Evolutionary conservation across 2,888 invertebrate species (phyloP).

Genomic region (Caenorhabditis imperialis): DNA sequence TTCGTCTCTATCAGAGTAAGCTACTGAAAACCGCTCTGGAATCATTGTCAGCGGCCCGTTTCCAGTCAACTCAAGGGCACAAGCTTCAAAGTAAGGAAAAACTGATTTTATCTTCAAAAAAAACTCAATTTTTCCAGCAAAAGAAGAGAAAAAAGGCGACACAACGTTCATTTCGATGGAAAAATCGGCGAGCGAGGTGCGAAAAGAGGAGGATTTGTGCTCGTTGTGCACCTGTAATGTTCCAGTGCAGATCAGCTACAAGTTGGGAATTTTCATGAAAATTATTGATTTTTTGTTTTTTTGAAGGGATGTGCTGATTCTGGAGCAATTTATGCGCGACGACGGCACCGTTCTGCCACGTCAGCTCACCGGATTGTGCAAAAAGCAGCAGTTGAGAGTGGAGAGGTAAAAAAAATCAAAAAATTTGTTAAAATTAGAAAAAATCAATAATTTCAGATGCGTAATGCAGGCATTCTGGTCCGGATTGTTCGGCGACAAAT

Average conservation of each 20-base stretch:
- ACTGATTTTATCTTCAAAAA: no score
- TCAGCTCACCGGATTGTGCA: slow-evolving; percentile 77
- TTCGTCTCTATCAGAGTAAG: slow-evolving; percentile 42
- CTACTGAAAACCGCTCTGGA: slow-evolving; percentile 31
- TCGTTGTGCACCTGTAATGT: slow-evolving; percentile 72
- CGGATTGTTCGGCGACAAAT: slow-evolving; percentile 79
- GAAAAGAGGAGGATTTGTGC: slow-evolving; percentile 59
- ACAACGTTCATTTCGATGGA: slow-evolving; percentile 59
- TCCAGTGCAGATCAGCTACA: slow-evolving; percentile 71
- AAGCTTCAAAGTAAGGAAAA: slow-evolving; percentile 37
- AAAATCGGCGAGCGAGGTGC: slow-evolving; percentile 23
- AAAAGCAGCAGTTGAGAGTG: slow-evolving; percentile 72
- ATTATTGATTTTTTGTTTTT: background rate
- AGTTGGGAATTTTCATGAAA: slow-evolving; percentile 21
- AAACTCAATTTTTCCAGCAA: slow-evolving; percentile 27
- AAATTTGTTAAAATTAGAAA: background rate
- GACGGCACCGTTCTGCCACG: slow-evolving; percentile 78
- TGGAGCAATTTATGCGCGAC: slow-evolving; percentile 78
- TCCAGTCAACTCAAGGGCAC: slow-evolving; percentile 34
- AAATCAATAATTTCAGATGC: slow-evolving; percentile 60
- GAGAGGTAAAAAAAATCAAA: slow-evolving; percentile 54
- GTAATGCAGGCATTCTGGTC: slow-evolving; percentile 78
- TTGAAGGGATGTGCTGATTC: slow-evolving; percentile 78
- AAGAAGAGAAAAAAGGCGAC: slow-evolving; percentile 36
- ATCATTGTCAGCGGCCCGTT: slow-evolving; percentile 17